These are phyloP conservation scores for Cydia splendana DNA, from an alignment of 1,140 invertebrate genomes.

Conservation along the genomic window DNA sequence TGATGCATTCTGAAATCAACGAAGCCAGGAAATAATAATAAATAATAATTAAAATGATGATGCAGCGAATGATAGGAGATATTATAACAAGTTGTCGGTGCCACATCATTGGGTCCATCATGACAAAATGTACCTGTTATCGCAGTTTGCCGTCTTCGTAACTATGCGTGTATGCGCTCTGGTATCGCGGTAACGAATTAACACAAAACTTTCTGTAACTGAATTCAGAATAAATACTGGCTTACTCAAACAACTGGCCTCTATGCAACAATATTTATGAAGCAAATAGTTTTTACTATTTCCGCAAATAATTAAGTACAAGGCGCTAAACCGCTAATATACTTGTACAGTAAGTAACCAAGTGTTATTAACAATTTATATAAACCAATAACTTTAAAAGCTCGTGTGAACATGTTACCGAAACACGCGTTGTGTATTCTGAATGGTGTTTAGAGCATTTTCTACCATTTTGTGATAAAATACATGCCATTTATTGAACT, in stretches of 20 bases:
- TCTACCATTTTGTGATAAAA: conserved; percentile 6
- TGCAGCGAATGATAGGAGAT: conserved; percentile 65
- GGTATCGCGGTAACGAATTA: conserved; percentile 41
- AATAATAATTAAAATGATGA: conserved; percentile 65
- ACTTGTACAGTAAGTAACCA: neutral
- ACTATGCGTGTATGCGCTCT: conserved; percentile 41
- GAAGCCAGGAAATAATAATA: conserved; percentile 67
- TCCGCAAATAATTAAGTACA: neutral
- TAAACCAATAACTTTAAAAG: neutral
- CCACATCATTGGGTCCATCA: conserved; percentile 69
- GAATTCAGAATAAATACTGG: neutral
- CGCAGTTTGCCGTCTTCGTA: conserved; percentile 77
- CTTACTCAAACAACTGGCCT: neutral
- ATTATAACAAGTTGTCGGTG: conserved; percentile 67
- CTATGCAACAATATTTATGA: neutral
- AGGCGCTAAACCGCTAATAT: neutral
- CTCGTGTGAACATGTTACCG: conserved; percentile 15
- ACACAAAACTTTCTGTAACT: conserved; percentile 4
- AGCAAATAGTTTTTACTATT: neutral
- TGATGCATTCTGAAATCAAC: conserved; percentile 71
- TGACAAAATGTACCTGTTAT: conserved; percentile 56
- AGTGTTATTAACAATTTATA: neutral
- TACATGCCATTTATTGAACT: conserved; percentile 21
- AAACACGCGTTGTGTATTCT: neutral
- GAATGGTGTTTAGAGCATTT: conserved; percentile 12